Conservation (phyloP, 1,140 invertebrate species). For the Rhopalosiphum padi region DNA sequence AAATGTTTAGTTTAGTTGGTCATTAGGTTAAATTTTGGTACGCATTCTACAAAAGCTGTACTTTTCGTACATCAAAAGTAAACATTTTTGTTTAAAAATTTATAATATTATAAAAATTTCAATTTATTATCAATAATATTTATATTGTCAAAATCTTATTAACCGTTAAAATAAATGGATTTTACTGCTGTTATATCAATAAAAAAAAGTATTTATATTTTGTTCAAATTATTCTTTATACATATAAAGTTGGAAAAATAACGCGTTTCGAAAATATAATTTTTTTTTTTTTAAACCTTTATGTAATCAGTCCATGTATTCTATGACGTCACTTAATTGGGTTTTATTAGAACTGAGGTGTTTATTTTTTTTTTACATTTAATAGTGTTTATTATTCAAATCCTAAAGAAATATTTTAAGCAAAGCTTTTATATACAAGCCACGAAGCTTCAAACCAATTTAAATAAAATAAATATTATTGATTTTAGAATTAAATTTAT, state of each 20-base stretch:
- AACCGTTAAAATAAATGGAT: background rate
- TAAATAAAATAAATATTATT: constrained; percentile 5
- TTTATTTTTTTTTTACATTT: background rate
- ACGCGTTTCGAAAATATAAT: background rate
- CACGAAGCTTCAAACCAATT: background rate
- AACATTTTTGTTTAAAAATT: too few relatives aligned
- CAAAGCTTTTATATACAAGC: background rate
- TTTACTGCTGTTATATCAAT: background rate
- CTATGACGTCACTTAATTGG: background rate
- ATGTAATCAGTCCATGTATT: background rate
- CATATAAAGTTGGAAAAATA: background rate
- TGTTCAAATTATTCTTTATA: background rate
- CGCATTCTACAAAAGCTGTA: too few relatives aligned
- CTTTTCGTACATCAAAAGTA: too few relatives aligned
- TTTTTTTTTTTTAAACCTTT: background rate
- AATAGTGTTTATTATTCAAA: background rate
- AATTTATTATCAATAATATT: too few relatives aligned
- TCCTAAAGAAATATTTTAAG: background rate
- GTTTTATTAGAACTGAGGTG: background rate
- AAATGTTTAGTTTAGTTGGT: too few relatives aligned
- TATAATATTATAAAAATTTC: too few relatives aligned
- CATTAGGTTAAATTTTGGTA: too few relatives aligned
- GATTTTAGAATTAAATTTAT: background rate
- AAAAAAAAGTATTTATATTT: background rate
- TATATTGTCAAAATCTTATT: too few relatives aligned